phyloP scores from a whole-genome alignment of 2,888 invertebrate species.

The Synergus gifuensis region DNA sequence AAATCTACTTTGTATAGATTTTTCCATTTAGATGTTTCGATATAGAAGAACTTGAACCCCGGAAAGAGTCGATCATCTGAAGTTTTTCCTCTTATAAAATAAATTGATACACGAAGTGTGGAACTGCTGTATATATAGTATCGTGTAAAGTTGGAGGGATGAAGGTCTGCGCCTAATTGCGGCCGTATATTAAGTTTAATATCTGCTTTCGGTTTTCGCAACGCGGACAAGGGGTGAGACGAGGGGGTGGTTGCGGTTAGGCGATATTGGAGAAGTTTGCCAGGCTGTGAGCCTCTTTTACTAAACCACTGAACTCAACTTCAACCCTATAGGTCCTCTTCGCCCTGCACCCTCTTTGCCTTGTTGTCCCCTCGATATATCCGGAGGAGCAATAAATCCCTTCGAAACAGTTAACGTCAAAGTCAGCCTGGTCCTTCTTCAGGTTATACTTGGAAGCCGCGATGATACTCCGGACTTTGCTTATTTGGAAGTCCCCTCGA shows the following conservation, averaged over 20 bases:
- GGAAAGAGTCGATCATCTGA: neutral
- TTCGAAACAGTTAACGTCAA: slow-evolving; percentile 72
- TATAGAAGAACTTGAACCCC: neutral
- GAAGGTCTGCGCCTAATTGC: slow-evolving; percentile 73
- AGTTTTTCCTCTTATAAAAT: neutral
- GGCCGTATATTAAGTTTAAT: slow-evolving; percentile 76
- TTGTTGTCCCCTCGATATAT: slow-evolving; percentile 61
- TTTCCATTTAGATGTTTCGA: neutral
- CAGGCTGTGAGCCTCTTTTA: slow-evolving; percentile 54
- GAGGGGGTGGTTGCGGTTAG: slow-evolving; percentile 25
- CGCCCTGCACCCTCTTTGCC: slow-evolving; percentile 30
- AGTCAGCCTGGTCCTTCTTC: slow-evolving; percentile 62
- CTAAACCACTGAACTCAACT: slow-evolving; percentile 52
- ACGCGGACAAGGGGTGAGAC: slow-evolving; percentile 48
- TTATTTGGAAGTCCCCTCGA: slow-evolving; percentile 49
- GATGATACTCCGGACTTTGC: slow-evolving; percentile 35
- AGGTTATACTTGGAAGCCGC: slow-evolving; percentile 28
- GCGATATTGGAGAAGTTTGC: slow-evolving; percentile 71
- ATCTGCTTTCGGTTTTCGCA: slow-evolving; percentile 67
- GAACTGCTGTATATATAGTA: slow-evolving; percentile 9
- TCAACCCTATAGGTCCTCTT: slow-evolving; percentile 41
- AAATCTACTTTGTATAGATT: too few relatives aligned
- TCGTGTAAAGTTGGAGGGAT: slow-evolving; percentile 17
- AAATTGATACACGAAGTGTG: slow-evolving; percentile 8
- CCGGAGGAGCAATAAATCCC: slow-evolving; percentile 73